Evolutionary conservation across 2,888 invertebrate species (phyloP), one percentile per base, ranked within the genome.

Genomic region (Nemoura dubitans): DNA sequence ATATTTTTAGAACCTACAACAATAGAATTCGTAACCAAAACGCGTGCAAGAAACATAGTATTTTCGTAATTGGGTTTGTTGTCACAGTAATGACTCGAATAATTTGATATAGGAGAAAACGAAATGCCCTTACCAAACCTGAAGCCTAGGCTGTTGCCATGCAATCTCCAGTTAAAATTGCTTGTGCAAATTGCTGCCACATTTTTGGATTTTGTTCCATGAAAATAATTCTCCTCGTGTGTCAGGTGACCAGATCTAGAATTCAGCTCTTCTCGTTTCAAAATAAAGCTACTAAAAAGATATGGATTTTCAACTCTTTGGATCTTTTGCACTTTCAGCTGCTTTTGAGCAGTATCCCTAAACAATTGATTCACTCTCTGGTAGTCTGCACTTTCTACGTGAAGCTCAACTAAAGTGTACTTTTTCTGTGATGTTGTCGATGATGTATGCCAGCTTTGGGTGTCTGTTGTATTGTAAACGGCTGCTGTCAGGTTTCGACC

Each of bases 11-110:
- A 81, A 16, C 90, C 90, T 26, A 77, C n/a, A 87, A 89, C 89
- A 16, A 43, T n/a, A n/a, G n/a, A 16, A 1, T 88, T 83, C 10
- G 88, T 86, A 5, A 89, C 86, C 6, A 90, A 87, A 16, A 90
- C 90, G 84, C 88, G 87, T 16, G 89, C 90, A 16, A 89, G 84
- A 26, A 90, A 87, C 90, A 90, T 90, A 0, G 89, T 88, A 86
- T 89, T 89, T 26, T 86, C 42, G 28, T 7, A 2, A 26, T 1
- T 16, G 83, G 29, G n/a, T n/a, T n/a, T 26, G 14, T 83, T 83
- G 27, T 83, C 83, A 42, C 42, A 83, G 36, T 83, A 83, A 83
- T 83, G 83, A 83, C 83, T 83, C 7, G 83, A 30, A 43, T 83
- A 83, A 42, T 42, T 42, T n/a, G 83, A 7, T 25, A 78, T 78